Evolutionary conservation across 2,113 vertebrate genomes (phyloP).

Genomic region (Pterocles orientalis): DNA sequence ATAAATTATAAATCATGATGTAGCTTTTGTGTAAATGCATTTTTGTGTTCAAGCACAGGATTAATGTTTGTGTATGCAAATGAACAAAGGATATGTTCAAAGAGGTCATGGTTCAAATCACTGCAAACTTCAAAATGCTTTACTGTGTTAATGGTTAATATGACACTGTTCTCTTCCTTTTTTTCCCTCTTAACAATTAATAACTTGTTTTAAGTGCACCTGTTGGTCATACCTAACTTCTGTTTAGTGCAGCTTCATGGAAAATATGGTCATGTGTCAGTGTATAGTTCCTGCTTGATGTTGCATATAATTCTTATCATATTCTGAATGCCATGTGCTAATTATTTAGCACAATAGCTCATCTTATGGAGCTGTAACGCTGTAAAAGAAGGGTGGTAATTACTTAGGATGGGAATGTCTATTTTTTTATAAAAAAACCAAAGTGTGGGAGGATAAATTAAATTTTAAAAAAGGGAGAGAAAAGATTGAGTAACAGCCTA

Average conservation of each 20-base stretch:
- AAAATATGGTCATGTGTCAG: constrained; percentile 70
- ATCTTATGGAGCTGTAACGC: constrained; percentile 77
- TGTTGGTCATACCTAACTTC: constrained; percentile 77
- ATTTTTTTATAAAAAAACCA: constrained; percentile 72
- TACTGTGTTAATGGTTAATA: constrained; percentile 48
- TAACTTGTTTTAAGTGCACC: constrained; percentile 73
- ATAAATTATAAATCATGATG: constrained; percentile 63
- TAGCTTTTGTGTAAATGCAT: constrained; percentile 55
- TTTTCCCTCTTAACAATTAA: constrained; percentile 37
- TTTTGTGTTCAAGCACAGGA: constrained; percentile 51
- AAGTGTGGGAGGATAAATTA: constrained; percentile 60
- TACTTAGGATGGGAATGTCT: constrained; percentile 78
- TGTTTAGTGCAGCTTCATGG: constrained; percentile 67
- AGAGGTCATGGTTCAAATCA: constrained; percentile 70
- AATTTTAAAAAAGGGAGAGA: neutral
- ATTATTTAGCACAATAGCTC: constrained; percentile 85
- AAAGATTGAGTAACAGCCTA: constrained; percentile 36
- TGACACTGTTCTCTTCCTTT: neutral
- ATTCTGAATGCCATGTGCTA: constrained; percentile 86
- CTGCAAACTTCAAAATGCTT: constrained; percentile 61
- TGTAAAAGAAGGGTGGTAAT: constrained; percentile 80
- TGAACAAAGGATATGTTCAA: constrained; percentile 58
- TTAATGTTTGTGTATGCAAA: constrained; percentile 60
- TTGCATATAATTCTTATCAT: constrained; percentile 83
- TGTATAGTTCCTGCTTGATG: constrained; percentile 81